Percentiles rank a stretch among this genome's conserved stretches.
Conservation (phyloP, 2,113 vertebrate species). For the Melanotaenia duboulayi region DNA sequence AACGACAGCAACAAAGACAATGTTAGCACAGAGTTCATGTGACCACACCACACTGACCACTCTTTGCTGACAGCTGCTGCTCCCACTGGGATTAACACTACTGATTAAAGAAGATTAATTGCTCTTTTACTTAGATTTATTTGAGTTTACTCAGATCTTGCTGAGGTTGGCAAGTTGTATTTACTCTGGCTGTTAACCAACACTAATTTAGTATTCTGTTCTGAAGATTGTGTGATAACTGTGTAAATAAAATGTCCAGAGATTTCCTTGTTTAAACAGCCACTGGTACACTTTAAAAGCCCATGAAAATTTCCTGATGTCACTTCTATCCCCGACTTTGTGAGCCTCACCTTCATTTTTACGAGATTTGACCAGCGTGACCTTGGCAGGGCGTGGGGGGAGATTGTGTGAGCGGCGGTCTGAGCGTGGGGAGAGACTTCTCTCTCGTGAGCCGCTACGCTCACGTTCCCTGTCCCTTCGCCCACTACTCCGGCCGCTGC, state of each 20-base stretch:
- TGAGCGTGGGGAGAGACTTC: constrained; percentile 92
- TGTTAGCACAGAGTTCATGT: constrained; percentile 78
- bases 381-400: constrained; percentile 93
- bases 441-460: constrained; percentile 91
- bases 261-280: constrained; percentile 27
- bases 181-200: constrained; percentile 67
- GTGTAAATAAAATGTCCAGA: constrained; percentile 34
- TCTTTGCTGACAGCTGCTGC: constrained; percentile 43
- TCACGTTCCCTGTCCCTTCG: constrained; percentile 88
- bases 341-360: constrained; percentile 95
- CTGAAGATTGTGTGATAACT: constrained; percentile 17
- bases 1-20: constrained; percentile 81
- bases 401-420: constrained; percentile 92
- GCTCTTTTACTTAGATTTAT: constrained; percentile 76
- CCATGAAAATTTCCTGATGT: neutral
- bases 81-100: constrained; percentile 62
- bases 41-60: constrained; percentile 27
- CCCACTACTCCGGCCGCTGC: constrained; percentile 84
- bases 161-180: constrained; percentile 64
- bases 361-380: constrained; percentile 96
- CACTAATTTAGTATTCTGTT: constrained; percentile 56
- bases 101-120: constrained; percentile 79
- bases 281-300: neutral
- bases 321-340: constrained; percentile 57
- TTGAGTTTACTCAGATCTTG: constrained; percentile 71